Evolutionary conservation across 1,140 invertebrate species (phyloP).

Genomic region (Oedothorax gibbosus): DNA sequence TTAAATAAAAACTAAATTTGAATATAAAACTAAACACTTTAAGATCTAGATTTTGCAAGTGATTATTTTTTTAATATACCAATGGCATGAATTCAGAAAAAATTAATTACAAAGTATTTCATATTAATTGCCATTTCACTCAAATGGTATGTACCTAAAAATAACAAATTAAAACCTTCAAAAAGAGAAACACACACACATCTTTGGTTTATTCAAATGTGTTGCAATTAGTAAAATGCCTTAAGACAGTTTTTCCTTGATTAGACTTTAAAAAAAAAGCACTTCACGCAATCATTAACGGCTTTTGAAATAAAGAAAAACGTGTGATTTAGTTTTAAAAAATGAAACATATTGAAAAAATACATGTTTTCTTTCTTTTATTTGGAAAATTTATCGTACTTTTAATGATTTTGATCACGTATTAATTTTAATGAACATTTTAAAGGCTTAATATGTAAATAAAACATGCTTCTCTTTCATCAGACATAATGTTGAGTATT

Average conservation of each 20-base stretch:
- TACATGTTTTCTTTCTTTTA: no score
- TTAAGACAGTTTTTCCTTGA: neutral
- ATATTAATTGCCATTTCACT: neutral
- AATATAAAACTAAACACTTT: no score
- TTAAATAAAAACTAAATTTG: no score
- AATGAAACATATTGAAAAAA: no score
- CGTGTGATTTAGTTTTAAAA: no score
- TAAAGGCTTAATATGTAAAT: neutral
- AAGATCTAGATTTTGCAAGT: no score
- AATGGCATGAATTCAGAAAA: neutral
- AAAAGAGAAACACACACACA: neutral
- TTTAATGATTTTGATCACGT: neutral
- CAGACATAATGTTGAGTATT: neutral
- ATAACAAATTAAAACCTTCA: neutral
- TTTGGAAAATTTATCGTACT: neutral
- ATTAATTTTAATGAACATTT: neutral
- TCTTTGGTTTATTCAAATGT: slow-evolving; percentile 13
- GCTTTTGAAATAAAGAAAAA: neutral
- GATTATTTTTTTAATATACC: no score
- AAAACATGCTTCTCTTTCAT: neutral
- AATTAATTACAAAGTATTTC: slow-evolving; percentile 1
- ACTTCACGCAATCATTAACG: neutral
- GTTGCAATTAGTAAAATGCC: slow-evolving; percentile 4
- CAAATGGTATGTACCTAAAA: neutral
- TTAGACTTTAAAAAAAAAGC: neutral